phyloP scores from a whole-genome alignment of 2,797 vertebrate species.

The Coregonus suidteri region DNA sequence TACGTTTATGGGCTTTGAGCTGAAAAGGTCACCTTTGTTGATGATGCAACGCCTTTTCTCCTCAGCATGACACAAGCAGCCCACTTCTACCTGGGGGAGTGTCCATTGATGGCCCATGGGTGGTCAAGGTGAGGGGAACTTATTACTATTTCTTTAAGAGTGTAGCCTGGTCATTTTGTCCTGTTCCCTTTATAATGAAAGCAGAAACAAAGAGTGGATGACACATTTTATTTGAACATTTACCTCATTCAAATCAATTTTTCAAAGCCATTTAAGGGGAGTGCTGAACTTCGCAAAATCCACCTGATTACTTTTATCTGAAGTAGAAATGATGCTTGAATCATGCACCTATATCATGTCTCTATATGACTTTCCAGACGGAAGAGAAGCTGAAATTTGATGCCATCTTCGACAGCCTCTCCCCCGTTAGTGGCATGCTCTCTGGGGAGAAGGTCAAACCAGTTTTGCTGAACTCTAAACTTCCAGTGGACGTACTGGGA shows the following conservation, averaged over 20 bases:
- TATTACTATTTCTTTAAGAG: background rate
- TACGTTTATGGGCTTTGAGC: background rate
- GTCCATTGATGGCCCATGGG: constrained; percentile 84
- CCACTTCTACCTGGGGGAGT: constrained; percentile 81
- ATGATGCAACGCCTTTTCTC: constrained; percentile 38
- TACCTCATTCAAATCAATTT: background rate
- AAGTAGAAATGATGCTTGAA: background rate
- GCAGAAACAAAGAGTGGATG: background rate
- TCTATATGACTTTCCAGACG: constrained; percentile 64
- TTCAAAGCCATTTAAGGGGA: background rate
- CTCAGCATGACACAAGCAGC: constrained; percentile 87
- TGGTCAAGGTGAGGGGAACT: constrained; percentile 85
- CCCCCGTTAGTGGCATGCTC: constrained; percentile 87
- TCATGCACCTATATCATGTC: background rate
- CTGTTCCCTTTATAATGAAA: background rate
- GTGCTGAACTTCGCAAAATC: background rate
- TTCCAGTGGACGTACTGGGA: constrained; percentile 93
- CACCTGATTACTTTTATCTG: background rate
- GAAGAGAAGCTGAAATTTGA: constrained; percentile 98
- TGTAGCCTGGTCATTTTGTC: background rate
- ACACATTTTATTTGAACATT: background rate
- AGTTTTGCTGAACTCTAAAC: constrained; percentile 96
- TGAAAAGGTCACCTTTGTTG: background rate
- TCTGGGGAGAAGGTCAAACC: constrained; percentile 98
- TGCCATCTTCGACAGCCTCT: constrained; percentile 93